Evolutionary conservation across 1,140 invertebrate genomes (phyloP).

Genomic region (Saxidomus purpurata): DNA sequence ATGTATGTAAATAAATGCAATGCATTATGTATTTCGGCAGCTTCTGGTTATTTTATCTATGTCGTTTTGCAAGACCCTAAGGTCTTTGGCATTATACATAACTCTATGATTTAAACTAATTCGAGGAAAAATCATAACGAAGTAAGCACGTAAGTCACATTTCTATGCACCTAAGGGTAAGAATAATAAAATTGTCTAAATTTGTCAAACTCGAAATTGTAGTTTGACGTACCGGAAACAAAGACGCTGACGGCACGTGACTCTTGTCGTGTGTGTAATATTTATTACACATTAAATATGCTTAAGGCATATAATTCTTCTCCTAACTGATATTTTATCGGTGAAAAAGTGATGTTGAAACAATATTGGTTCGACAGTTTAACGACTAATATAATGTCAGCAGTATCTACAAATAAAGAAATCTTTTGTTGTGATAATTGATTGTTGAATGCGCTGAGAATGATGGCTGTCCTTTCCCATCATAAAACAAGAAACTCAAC

Average conservation of each 20-base stretch:
- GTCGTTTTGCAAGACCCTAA: too few relatives aligned
- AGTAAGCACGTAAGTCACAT: too few relatives aligned
- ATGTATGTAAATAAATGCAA: too few relatives aligned
- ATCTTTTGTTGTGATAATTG: background rate
- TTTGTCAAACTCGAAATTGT: conserved; percentile 13
- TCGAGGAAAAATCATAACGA: too few relatives aligned
- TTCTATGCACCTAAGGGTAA: conserved; percentile 20
- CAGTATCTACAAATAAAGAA: background rate
- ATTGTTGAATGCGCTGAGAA: background rate
- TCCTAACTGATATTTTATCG: background rate
- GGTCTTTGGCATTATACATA: too few relatives aligned
- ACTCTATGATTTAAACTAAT: too few relatives aligned
- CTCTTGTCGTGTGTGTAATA: conserved; percentile 5
- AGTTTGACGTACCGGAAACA: conserved; percentile 15
- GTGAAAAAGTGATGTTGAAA: background rate
- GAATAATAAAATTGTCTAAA: conserved; percentile 30
- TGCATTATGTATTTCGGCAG: too few relatives aligned
- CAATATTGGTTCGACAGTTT: conserved; percentile 12
- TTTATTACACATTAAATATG: conserved; percentile 32
- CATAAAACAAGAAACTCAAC: too few relatives aligned
- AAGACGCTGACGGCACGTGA: conserved; percentile 14
- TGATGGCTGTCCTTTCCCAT: too few relatives aligned
- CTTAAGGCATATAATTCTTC: conserved; percentile 6
- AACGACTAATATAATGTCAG: background rate
- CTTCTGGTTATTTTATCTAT: too few relatives aligned